Conservation (phyloP, 53 echinoderm and acorn worm species). For the Zoroaster sp. region DNA sequence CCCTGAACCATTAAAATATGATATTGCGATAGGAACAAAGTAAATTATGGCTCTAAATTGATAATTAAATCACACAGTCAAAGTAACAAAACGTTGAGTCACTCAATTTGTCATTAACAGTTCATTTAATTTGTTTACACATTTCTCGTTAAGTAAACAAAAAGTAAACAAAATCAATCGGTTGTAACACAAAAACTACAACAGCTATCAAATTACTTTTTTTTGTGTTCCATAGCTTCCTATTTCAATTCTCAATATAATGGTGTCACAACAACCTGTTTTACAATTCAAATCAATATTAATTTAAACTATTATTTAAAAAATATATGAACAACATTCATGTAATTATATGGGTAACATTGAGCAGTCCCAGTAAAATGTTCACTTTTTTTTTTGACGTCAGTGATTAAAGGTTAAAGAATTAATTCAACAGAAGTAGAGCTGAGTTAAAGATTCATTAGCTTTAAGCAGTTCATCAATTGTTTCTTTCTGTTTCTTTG, state of each 20-base stretch:
- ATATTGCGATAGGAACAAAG: background rate
- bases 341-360: too few relatives aligned
- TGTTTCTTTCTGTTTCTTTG: too few relatives aligned
- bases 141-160: conserved; percentile 8
- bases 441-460: too few relatives aligned
- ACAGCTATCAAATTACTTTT: background rate
- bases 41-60: background rate
- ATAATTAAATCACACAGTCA: background rate
- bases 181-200: background rate
- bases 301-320: too few relatives aligned
- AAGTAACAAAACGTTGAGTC: background rate
- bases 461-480: too few relatives aligned
- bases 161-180: conserved; percentile 1
- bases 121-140: conserved; percentile 2
- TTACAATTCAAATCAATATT: too few relatives aligned
- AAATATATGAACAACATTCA: too few relatives aligned
- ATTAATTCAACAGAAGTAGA: too few relatives aligned
- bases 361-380: too few relatives aligned
- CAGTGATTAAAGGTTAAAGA: too few relatives aligned
- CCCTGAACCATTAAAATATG: background rate
- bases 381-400: too few relatives aligned
- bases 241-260: background rate
- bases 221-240: too few relatives aligned
- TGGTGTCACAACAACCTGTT: background rate
- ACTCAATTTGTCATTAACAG: background rate